Conservation (phyloP, 2,888 invertebrate genomes). For the Lydus trimaculatus region DNA sequence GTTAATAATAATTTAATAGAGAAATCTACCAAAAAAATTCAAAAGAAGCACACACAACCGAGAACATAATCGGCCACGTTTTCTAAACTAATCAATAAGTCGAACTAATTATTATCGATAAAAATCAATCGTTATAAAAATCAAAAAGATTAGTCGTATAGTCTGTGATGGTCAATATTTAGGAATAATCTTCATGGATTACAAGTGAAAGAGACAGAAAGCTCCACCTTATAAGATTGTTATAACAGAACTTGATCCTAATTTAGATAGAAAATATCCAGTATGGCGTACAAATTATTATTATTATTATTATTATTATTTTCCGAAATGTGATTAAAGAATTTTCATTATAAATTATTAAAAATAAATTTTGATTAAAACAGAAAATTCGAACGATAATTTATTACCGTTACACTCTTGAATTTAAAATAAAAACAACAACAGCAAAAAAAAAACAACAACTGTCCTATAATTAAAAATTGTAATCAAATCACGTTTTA, state of each 20-base stretch:
- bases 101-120: conserved; percentile 52
- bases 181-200: neutral
- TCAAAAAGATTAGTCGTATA: conserved; percentile 6
- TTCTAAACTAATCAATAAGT: conserved; percentile 51
- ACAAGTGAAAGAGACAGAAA: neutral
- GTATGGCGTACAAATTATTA: conserved; percentile 26
- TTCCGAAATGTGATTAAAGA: neutral
- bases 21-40: too few relatives aligned
- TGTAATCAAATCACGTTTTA: conserved; percentile 4
- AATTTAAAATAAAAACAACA: neutral
- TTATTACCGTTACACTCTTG: neutral
- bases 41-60: too few relatives aligned
- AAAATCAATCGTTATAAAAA: conserved; percentile 40
- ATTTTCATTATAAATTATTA: neutral
- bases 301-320: neutral
- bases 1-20: neutral
- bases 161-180: neutral
- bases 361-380: conserved; percentile 1
- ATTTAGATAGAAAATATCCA: conserved; percentile 39
- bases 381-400: conserved; percentile 2
- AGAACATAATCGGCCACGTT: conserved; percentile 38
- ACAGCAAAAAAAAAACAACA: neutral
- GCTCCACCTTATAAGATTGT: conserved; percentile 1
- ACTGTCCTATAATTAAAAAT: neutral
- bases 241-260: conserved; percentile 32